Percentiles rank a stretch among this genome's conserved stretches.
Evolutionary conservation across 2,888 invertebrate genomes (phyloP).

Genomic region (Tolmerus cingulatus): DNA sequence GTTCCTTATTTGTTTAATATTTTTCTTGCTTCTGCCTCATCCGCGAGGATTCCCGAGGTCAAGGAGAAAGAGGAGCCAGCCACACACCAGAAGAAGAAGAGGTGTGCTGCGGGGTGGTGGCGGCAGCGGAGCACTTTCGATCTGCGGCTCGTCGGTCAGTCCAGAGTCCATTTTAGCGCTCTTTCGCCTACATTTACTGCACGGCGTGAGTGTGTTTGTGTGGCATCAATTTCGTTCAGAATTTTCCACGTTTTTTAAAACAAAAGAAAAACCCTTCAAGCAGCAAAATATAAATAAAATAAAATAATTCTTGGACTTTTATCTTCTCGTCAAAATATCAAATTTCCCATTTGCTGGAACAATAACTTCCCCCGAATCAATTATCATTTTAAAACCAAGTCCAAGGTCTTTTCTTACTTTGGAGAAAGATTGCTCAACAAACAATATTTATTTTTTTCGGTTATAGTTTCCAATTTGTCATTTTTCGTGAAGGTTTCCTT

Average conservation of each 20-base stretch:
- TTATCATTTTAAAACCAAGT: neutral
- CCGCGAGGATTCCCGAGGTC: slow-evolving; percentile 13
- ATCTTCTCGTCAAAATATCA: neutral
- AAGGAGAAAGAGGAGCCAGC: slow-evolving; percentile 24
- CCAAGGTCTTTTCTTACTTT: neutral
- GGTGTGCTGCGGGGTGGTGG: neutral
- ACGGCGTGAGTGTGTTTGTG: slow-evolving; percentile 15
- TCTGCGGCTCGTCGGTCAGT: slow-evolving; percentile 22
- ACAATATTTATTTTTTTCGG: neutral
- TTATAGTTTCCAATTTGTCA: neutral
- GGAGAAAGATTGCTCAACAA: neutral
- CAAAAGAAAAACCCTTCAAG: neutral
- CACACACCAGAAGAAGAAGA: neutral
- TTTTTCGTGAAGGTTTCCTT: neutral
- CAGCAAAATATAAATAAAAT: neutral
- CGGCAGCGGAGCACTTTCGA: slow-evolving; percentile 23
- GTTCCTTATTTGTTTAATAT: neutral
- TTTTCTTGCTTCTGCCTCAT: neutral
- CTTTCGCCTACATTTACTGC: slow-evolving; percentile 17
- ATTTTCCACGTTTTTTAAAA: neutral
- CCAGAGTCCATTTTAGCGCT: slow-evolving; percentile 6
- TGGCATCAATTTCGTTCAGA: neutral
- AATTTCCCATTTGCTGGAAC: neutral
- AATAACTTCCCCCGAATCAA: neutral
- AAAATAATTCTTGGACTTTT: neutral